Evolutionary conservation across 2,888 invertebrate species (phyloP), one percentile per base, ranked within the genome.

Genomic region (Gisinianus flammeolus): DNA sequence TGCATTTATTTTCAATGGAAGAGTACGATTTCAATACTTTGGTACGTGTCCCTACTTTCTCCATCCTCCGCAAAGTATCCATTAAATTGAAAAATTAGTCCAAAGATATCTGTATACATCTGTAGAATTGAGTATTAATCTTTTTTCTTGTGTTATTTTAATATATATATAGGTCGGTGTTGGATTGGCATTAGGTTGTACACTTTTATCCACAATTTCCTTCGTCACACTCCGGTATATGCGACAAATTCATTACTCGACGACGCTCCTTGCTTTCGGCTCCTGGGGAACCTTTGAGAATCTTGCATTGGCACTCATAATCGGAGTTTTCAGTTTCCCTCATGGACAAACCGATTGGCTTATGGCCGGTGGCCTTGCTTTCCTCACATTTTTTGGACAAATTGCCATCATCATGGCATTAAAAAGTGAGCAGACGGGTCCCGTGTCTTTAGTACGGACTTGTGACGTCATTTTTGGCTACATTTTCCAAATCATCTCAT

Each of bases 401-500:
- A 94, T 95, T 85, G 88, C 95, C 77, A 88, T 96, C 54, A 96
- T 96, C 26, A 89, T 94, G 86, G 93, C 96, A 0, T 88, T 96
- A 83, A 95, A 96, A 87, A 90, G 94, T 87, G 96, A 96, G 86
- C 94, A 96, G 87, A 96, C 95, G 5, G 95, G 96, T 0, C 95
- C 95, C 30, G 95, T 96, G 0, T 93, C 96, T 0, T 94, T 96
- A 81, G 94, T 95, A 10, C 24, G 62, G 12, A 94, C 95, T 78
- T 93, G 94, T 16, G 95, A 96, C 87, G 95, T 96, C 83, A 93
- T 95, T 0, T 95, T 95, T 88, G 95, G 95, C 2, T 96, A 96
- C 86, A 89, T 95, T 78, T 95, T 95, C 95, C 95, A 96, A 87
- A 83, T 82, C 0, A 67, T 78, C 5, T 77, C 81, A 54, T 70